Evolutionary conservation across 2,113 vertebrate genomes (phyloP), one percentile per base, ranked within the genome.

Genomic region (Entomyzon cyanotis): DNA sequence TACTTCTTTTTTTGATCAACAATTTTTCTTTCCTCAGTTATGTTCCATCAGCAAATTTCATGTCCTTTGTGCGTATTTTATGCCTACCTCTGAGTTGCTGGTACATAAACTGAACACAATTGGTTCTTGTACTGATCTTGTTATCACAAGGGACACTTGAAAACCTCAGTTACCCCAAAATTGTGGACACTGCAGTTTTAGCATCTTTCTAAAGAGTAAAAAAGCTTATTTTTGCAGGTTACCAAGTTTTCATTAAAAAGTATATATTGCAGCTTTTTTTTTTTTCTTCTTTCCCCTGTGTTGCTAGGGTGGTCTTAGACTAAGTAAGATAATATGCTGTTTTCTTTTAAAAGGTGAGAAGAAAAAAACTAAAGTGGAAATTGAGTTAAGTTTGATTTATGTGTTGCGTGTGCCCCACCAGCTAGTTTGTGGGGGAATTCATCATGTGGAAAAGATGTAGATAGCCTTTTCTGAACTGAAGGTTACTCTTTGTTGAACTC

Each of bases 321-420:
- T 96, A 94, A 84, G 71, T 86, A 94, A 96, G 74, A 93, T 86
- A 96, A 96, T 92, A 89, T 39, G 71, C 84, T 93, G 27, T 89
- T 95, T 95, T 90, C 85, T 95, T 95, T 78, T 92, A 76, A 96
- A 93, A 89, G 37, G 44, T 93, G 49, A 95, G 20, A 7, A 83
- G 64, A 60, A 91, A 91, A 91, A 95, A 93, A 84, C 44, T 71
- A 49, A 89, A 76, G 76, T 23, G 11, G 30, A 92, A 94, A 89
- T 46, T 42, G 35, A 95, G 28, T 76, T 93, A 89, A 92, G 21
- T 65, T 89, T 94, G 86, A 89, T 89, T 94, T 89, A 87, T 95
- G 44, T 44, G n/a, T 74, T 41, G 21, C 75, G 13, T 78, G 12
- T 87, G n/a, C 44, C 73, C 44, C 73, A 94, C 37, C 44, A 89